Evolutionary conservation across 2,888 invertebrate species (phyloP), one percentile per base, ranked within the genome.

Genomic region (Anaspis maculata): DNA sequence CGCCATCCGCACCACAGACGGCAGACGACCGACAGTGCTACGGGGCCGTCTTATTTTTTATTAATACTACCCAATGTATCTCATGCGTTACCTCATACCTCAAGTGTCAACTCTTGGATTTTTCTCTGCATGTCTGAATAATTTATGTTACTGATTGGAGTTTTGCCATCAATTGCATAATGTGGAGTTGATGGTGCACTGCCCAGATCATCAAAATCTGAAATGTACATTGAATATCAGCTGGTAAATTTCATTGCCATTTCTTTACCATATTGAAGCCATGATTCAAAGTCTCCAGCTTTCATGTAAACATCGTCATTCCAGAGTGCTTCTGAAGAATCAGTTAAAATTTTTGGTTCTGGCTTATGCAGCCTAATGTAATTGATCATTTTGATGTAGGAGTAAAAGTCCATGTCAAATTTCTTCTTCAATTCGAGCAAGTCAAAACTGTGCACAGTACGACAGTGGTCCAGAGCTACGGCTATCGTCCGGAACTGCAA

Each of bases 301-400:
- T 78, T 81, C 36, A 91, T 5, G 59, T 84, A 90, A 46, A 74
- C 75, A 33, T 89, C 87, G 49, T 77, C 77, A 7, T 76, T 72
- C 89, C 89, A 91, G 3, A 75, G 58, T 2, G 72, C 66, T 39
- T 66, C 61, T 26, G 68, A 63, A 10, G 74, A 59, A 24, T 57
- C 50, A 3, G 66, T 62, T 44, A 73, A 68, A 25, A 72, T 69
- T 37, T 74, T 71, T 0, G 80, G 64, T 29, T 64, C 66, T 1
- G 77, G 67, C 41, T 77, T 77, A 30, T 76, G 71, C 9, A 66
- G 70, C 48, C 85, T 75, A 39, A 89, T 79, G 52, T 77, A 90
- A 65, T 89, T 90, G 1, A 90, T 76, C 52, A 90, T 63, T 60
- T 85, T 85, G 14, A 85, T 80, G 48, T 81, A 86, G 0, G 81